phyloP scores from a whole-genome alignment of 2,797 vertebrate species.

The Euphonia xanthogaster region DNA sequence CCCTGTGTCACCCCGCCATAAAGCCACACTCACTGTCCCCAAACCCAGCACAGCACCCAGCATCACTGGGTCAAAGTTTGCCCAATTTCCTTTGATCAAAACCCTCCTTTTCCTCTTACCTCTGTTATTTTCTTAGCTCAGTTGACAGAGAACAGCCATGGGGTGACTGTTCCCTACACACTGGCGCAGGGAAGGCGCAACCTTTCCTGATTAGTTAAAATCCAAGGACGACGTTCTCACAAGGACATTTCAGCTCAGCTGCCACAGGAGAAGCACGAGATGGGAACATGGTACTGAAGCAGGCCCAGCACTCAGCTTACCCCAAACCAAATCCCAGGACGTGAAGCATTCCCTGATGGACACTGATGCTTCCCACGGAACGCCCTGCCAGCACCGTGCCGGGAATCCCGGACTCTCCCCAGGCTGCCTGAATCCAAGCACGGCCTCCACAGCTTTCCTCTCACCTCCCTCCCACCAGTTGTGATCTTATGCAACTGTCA shows the following conservation, averaged over 20 bases:
- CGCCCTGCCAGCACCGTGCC: fast-evolving
- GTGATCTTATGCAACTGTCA: background rate
- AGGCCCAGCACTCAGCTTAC: fast-evolving
- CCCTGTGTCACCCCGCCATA: fast-evolving
- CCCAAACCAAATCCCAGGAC: background rate
- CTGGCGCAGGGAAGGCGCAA: fast-evolving
- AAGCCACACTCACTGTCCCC: fast-evolving
- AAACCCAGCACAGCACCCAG: fast-evolving
- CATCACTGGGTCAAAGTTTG: fast-evolving
- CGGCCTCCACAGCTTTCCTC: background rate
- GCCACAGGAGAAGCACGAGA: background rate
- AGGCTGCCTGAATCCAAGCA: background rate
- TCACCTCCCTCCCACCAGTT: background rate
- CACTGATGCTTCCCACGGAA: background rate
- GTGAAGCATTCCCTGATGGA: background rate
- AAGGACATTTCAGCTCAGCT: background rate
- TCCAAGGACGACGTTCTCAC: background rate
- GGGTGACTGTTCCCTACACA: background rate
- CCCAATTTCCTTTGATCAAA: background rate
- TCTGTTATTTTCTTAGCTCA: background rate
- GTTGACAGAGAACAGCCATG: background rate
- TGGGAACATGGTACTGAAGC: fast-evolving
- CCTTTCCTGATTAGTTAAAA: background rate
- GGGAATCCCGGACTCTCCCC: background rate
- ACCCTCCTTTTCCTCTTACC: background rate